Conservation (phyloP, 2,113 vertebrate species). For the Thomomys bottae region DNA sequence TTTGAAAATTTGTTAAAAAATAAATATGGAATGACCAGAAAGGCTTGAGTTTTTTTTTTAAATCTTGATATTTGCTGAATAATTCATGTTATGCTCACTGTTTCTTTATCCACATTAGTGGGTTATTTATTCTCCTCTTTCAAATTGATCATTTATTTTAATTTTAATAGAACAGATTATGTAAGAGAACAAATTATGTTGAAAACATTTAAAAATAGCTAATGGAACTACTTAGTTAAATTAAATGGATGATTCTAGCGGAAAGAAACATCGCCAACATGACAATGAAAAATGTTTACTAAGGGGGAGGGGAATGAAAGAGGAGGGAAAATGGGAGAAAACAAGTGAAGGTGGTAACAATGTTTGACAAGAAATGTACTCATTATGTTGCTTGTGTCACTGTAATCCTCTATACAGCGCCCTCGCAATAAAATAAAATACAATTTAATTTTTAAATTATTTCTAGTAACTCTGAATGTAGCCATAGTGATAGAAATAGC, state of each 20-base stretch:
- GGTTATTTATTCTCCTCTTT: not conserved
- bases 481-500: not conserved
- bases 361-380: too few relatives aligned
- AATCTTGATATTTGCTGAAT: not conserved
- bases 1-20: too few relatives aligned
- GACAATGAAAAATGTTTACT: not conserved
- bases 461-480: not conserved
- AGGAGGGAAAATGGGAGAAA: too few relatives aligned
- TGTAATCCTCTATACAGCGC: too few relatives aligned
- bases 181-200: not conserved
- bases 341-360: too few relatives aligned
- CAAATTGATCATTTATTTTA: not conserved
- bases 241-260: not conserved
- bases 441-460: too few relatives aligned
- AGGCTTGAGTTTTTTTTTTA: not conserved
- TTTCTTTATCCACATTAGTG: not conserved
- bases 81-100: not conserved
- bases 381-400: too few relatives aligned
- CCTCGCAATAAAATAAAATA: too few relatives aligned
- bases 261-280: not conserved
- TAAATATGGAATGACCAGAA: not conserved
- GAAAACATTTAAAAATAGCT: not conserved
- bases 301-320: too few relatives aligned
- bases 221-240: slow-evolving; percentile 18
- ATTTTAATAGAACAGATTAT: slow-evolving; percentile 1